Conservation (phyloP, 2,113 vertebrate genomes). For the Naja naja region DNA sequence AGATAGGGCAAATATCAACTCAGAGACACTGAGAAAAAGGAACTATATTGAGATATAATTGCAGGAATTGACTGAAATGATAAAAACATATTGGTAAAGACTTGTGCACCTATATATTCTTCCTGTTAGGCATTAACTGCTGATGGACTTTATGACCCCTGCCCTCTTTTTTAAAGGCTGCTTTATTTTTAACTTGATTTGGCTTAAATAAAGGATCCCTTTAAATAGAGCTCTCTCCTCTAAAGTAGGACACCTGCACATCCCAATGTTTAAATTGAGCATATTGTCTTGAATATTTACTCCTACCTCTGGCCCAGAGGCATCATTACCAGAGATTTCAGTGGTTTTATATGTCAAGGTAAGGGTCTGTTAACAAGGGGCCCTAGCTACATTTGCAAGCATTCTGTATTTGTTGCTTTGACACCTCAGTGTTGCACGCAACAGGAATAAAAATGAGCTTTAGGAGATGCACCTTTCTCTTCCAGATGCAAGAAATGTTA, state of each 20-base stretch:
- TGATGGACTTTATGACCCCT: background rate
- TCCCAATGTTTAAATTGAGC: background rate
- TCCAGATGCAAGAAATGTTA: background rate
- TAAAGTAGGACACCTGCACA: background rate
- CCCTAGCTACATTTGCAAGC: background rate
- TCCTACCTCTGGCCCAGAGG: background rate
- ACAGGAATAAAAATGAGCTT: background rate
- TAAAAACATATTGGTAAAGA: background rate
- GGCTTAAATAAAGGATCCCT: background rate
- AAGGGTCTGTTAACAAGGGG: background rate
- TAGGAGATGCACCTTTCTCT: background rate
- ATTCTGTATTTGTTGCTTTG: background rate
- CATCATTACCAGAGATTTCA: background rate
- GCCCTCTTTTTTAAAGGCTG: background rate
- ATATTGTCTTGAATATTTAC: background rate
- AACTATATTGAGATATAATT: background rate
- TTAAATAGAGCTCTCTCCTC: background rate
- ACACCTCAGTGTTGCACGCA: background rate
- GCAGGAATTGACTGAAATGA: background rate
- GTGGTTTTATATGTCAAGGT: background rate
- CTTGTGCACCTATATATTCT: background rate
- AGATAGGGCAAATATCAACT: background rate
- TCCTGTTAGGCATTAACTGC: background rate
- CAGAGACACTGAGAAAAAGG: background rate
- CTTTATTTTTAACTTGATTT: background rate